Evolutionary conservation across 2,797 vertebrate genomes (phyloP), one percentile per base, ranked within the genome.

Genomic region (Leuciscus waleckii): DNA sequence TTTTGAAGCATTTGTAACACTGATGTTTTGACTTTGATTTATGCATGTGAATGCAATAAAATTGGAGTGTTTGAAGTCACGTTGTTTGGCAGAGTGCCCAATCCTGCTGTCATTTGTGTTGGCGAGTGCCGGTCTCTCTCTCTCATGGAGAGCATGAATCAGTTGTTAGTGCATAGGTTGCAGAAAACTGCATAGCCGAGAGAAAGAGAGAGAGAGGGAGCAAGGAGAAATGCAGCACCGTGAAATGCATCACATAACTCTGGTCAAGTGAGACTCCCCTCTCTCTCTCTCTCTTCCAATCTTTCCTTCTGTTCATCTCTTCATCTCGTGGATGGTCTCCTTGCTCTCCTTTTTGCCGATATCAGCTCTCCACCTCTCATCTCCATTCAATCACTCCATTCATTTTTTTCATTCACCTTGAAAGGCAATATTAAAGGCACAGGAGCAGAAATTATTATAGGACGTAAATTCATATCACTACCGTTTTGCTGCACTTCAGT

Each of bases 141-240:
- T 83, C 71, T 83, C 82, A 91, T 92, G 91, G 91, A 94, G 93
- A 93, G 93, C 92, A 94, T 93, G 93, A 94, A 94, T 94, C 93
- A 93, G 91, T 93, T 91, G 92, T 94, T 94, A 94, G 93, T 95
- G 94, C 94, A 93, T 93, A 93, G 90, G 91, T 90, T 93, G 95
- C 93, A 95, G 92, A 93, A 95, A 92, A 92, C 89, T 83, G 84
- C 85, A 84, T 90, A 90, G 91, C 89, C 92, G 89, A 92, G 90
- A 82, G 79, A 88, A 7, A 26, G 83, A 75, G 83, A 49, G 46
- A 89, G 90, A 79, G 84, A 83, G 82, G 35, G 63, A 51, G 83
- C 41, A 75, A 56, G 75, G 61, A 80, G 85, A 85, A 88, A 83
- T 84, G 87, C 87, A 91, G 83, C 75, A 87, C 29, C 1, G 26